These are phyloP conservation scores for Agrotis ipsilon DNA, from an alignment of 2,888 invertebrate species.

Conservation along the genomic window DNA sequence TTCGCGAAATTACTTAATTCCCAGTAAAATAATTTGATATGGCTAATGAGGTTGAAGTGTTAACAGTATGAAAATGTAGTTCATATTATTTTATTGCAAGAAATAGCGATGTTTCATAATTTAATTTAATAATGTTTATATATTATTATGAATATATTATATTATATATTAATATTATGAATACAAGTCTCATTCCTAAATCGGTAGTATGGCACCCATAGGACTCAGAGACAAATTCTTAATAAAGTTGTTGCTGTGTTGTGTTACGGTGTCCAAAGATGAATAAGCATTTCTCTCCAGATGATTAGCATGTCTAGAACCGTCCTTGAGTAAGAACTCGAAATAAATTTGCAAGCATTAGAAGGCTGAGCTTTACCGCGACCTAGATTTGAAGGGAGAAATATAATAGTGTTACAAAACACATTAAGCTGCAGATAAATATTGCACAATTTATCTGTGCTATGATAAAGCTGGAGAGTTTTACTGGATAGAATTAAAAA, in stretches of 20 bases:
- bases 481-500: too few species aligned
- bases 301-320: neutral
- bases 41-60: neutral
- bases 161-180: too few species aligned
- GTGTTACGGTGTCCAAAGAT: neutral
- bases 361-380: neutral
- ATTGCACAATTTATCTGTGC: neutral
- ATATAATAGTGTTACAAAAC: constrained; percentile 1
- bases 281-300: neutral
- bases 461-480: too few species aligned
- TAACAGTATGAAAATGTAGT: too few species aligned
- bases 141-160: too few species aligned
- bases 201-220: too few species aligned
- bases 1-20: too few species aligned
- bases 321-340: constrained; percentile 9
- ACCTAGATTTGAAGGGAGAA: constrained; percentile 16
- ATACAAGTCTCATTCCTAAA: too few species aligned
- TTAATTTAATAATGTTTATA: neutral
- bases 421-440: neutral
- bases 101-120: neutral
- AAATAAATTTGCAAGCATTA: constrained; percentile 25
- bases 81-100: too few species aligned
- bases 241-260: neutral
- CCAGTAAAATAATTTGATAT: neutral
- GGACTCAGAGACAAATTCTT: neutral